phyloP scores from a whole-genome alignment of 2,797 vertebrate species.

The Pteropus rufus region DNA sequence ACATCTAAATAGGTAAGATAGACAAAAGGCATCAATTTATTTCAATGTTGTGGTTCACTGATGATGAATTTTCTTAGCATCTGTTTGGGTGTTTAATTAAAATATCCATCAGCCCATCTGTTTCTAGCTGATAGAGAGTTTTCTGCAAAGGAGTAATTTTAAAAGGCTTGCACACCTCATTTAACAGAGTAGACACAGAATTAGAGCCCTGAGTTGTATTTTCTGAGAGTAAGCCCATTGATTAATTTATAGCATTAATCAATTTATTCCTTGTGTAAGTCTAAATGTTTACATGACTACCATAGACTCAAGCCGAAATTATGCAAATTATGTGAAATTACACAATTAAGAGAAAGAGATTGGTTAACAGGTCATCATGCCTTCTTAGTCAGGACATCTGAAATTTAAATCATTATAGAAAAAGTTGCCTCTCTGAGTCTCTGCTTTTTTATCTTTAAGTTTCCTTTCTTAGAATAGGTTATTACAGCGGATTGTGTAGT shows the following conservation, averaged over 20 bases:
- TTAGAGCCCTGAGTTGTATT: constrained; percentile 73
- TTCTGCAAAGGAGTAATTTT: constrained; percentile 73
- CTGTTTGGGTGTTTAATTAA: constrained; percentile 83
- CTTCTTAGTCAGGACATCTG: neutral
- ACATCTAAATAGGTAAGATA: constrained; percentile 74
- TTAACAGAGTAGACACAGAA: constrained; percentile 80
- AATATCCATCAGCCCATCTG: constrained; percentile 81
- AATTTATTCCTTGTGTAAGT: constrained; percentile 72
- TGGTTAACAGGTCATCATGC: neutral
- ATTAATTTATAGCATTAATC: constrained; percentile 74
- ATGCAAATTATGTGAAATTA: neutral
- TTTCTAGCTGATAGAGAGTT: constrained; percentile 77
- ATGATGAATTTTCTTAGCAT: constrained; percentile 81
- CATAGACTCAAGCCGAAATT: neutral
- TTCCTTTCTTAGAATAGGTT: neutral
- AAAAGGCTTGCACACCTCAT: constrained; percentile 80
- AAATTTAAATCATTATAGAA: neutral
- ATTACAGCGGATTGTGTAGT: neutral
- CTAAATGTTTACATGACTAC: neutral
- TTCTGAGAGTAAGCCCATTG: constrained; percentile 70
- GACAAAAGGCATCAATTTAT: constrained; percentile 81
- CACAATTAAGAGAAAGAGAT: neutral
- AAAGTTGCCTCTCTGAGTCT: neutral
- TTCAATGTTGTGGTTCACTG: constrained; percentile 78
- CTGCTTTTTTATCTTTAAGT: neutral